These are phyloP conservation scores for Eucera pruinosa DNA, from an alignment of 2,888 invertebrate genomes.

Conservation along the genomic window DNA sequence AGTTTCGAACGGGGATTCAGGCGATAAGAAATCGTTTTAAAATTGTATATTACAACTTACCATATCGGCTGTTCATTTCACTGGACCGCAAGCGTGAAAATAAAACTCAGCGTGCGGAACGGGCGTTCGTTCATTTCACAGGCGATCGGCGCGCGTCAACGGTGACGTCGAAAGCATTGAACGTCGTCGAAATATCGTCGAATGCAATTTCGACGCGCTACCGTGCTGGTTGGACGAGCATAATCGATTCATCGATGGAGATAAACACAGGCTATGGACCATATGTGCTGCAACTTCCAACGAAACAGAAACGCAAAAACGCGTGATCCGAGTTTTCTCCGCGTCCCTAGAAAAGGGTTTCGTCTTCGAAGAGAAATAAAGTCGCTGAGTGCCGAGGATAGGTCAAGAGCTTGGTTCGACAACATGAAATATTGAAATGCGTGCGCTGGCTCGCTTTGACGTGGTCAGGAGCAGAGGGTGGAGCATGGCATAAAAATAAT, in stretches of 20 bases:
- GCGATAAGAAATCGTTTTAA: too few species aligned
- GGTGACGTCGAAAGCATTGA: constrained; percentile 17
- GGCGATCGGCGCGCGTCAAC: constrained; percentile 5
- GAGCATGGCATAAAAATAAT: constrained; percentile 77
- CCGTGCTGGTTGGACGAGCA: constrained; percentile 2
- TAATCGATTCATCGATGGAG: constrained; percentile 7
- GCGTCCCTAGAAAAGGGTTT: too few species aligned
- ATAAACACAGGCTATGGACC: not conserved
- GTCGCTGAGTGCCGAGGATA: not conserved
- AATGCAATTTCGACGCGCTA: constrained; percentile 38
- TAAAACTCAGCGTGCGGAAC: not conserved
- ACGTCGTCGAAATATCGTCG: constrained; percentile 27
- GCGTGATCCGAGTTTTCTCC: not conserved
- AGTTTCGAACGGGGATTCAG: too few species aligned
- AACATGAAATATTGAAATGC: constrained; percentile 55
- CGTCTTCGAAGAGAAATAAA: constrained; percentile 30
- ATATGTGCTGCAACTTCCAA: not conserved
- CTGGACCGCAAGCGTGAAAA: not conserved
- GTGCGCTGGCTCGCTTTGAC: constrained; percentile 37
- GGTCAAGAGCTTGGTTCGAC: constrained; percentile 37
- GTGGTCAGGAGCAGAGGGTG: constrained; percentile 3
- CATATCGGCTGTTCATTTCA: not conserved
- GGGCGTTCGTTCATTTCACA: constrained; percentile 15
- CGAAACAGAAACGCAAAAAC: not conserved
- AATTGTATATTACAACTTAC: too few species aligned